Conservation (phyloP, 2,888 invertebrate species). For the Spicauda simplicius region DNA sequence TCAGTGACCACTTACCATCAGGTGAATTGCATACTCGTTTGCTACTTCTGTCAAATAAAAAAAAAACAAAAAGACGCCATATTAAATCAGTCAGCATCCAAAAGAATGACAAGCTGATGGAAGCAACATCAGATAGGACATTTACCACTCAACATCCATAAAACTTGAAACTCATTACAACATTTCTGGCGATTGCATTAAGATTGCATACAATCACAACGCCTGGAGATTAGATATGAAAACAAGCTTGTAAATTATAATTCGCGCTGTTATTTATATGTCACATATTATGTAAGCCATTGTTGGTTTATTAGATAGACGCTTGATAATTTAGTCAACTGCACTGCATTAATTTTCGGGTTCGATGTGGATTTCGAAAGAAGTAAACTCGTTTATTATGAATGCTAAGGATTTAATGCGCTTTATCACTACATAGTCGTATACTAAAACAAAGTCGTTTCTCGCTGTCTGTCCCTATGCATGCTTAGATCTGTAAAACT, state of each 20-base stretch:
- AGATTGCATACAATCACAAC: conserved; percentile 8
- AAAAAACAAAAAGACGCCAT: too few species aligned
- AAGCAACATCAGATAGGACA: conserved; percentile 1
- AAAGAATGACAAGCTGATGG: neutral
- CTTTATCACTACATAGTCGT: too few species aligned
- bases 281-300: conserved; percentile 32
- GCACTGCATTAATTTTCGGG: conserved; percentile 15
- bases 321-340: conserved; percentile 7
- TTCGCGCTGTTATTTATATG: conserved; percentile 31
- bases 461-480: too few species aligned
- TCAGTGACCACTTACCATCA: too few species aligned
- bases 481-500: too few species aligned
- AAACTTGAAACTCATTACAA: conserved; percentile 16
- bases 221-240: conserved; percentile 31
- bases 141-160: conserved; percentile 1
- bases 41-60: too few species aligned
- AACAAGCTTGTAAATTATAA: conserved; percentile 34
- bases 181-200: conserved; percentile 21
- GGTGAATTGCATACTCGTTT: too few species aligned
- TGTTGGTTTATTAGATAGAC: conserved; percentile 28
- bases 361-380: neutral
- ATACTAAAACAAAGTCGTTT: too few species aligned
- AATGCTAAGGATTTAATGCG: too few species aligned
- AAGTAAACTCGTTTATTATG: neutral
- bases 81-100: too few species aligned